Conservation (phyloP, 2,888 invertebrate species). For the Leptopilina myrica region DNA sequence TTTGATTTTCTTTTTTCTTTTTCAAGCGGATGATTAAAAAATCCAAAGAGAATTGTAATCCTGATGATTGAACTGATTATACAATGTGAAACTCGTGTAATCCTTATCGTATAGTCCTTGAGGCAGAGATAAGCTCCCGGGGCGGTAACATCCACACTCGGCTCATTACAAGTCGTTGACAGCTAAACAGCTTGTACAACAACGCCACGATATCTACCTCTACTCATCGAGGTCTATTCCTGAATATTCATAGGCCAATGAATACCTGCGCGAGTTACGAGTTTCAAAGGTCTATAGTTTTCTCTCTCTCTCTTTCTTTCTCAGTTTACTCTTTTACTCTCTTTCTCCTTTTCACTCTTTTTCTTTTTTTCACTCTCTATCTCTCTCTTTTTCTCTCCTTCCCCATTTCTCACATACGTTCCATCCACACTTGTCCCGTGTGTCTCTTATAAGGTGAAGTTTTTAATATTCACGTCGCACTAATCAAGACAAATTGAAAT, state of each 20-base stretch:
- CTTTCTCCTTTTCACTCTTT: slow-evolving; percentile 33
- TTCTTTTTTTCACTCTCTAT: background rate
- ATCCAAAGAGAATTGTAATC: too few relatives aligned
- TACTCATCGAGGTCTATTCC: slow-evolving; percentile 24
- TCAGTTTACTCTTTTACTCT: slow-evolving; percentile 10
- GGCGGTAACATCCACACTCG: slow-evolving; percentile 17
- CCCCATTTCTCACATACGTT: background rate
- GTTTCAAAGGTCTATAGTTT: slow-evolving; percentile 12
- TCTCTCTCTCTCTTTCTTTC: slow-evolving; percentile 17
- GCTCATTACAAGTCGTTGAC: slow-evolving; percentile 32
- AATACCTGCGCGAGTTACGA: slow-evolving; percentile 11
- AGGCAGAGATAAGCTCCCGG: slow-evolving; percentile 30
- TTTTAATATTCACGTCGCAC: slow-evolving; percentile 72
- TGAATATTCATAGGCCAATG: slow-evolving; percentile 42
- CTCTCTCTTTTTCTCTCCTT: background rate
- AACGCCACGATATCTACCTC: slow-evolving; percentile 20
- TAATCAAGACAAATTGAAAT: slow-evolving; percentile 74
- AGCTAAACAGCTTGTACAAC: slow-evolving; percentile 26
- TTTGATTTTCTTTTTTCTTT: too few relatives aligned
- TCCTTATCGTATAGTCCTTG: slow-evolving; percentile 23
- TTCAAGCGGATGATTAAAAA: too few relatives aligned
- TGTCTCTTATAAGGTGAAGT: slow-evolving; percentile 37
- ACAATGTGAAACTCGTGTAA: background rate
- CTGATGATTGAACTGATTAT: background rate
- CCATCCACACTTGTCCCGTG: background rate